A percentile compares a stretch with the other conserved stretches of the same genome.
These are phyloP conservation scores for Ianthella basta DNA, from an alignment of 37 sponge, comb jelly and placozoan species.

Conservation along the genomic window DNA sequence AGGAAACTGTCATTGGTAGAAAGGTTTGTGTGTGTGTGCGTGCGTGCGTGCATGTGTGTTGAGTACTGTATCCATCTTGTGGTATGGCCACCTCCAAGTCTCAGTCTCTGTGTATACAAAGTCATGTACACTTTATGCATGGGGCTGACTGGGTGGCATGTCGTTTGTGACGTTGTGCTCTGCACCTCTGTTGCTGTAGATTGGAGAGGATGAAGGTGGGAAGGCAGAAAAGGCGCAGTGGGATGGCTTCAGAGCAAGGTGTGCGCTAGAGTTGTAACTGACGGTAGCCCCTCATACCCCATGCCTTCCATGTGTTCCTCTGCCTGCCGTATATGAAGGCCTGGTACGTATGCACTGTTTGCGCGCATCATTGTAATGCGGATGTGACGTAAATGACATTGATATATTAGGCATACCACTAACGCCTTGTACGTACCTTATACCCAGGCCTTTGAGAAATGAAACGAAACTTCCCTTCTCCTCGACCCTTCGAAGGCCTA, in stretches of 20 bases:
- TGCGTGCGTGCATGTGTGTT: constrained; percentile 21
- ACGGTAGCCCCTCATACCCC: too few relatives aligned
- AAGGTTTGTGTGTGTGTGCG: constrained; percentile 38
- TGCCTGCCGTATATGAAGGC: too few relatives aligned
- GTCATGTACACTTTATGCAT: too few relatives aligned
- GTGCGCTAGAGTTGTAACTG: not conserved
- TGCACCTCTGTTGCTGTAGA: constrained; percentile 45
- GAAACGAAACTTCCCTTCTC: too few relatives aligned
- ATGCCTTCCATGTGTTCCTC: not conserved
- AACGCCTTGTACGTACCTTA: too few relatives aligned
- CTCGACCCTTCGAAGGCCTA: too few relatives aligned
- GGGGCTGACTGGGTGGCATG: not conserved
- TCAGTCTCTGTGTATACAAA: not conserved
- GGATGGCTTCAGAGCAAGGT: constrained; percentile 85
- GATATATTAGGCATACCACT: too few relatives aligned
- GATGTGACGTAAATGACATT: too few relatives aligned
- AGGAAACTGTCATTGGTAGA: constrained; percentile 93
- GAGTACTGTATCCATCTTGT: not conserved
- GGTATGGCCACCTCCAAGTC: not conserved
- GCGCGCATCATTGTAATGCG: too few relatives aligned
- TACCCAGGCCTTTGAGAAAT: too few relatives aligned
- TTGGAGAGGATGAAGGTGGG: constrained; percentile 51
- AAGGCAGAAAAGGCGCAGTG: constrained; percentile 60
- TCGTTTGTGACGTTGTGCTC: not conserved
- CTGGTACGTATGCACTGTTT: too few relatives aligned